Base-by-base conservation (phyloP, 2,113 vertebrate species). In the Saccopteryx bilineata region DNA sequence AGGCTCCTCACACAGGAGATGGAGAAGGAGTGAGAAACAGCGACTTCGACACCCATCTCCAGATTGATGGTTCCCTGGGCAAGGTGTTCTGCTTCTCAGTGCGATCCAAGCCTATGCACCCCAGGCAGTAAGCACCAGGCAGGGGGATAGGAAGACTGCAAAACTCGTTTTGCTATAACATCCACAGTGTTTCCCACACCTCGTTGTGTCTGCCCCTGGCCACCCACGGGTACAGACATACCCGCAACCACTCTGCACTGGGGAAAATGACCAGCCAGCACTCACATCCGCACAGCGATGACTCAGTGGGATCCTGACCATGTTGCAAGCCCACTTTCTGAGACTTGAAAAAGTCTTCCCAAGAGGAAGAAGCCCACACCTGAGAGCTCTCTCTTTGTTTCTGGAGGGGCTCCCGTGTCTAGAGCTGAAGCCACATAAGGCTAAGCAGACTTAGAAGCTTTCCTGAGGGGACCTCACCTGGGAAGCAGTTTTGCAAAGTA, bases 401-500 rank as follows among this genome's bases (percentile, higher is more conserved):
- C 94, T 69, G 15, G 56, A 3, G 12, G 63, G 52, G 31, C 31
- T 50, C 71, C 61, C 6, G 1, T 31, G 31, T 79, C 15, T 48
- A 66, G 14, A 60, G 54, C 68, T 33, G 14, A 2, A 13, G 46
- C 54, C 48, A 33, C 24, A 1, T 24, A 52, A 71, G 79, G 52
- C 61, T 24, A 15, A 71, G 82, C 8, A 66, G 28, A 71, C 15
- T 28, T 12, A 74, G 58, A 79, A 15, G 17, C 83, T 84, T 24
- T 76, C 23, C 19, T 12, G 7, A 46, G 28, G 50, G 63, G 39
- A 63, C 31, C n/a, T 46, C 24, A 63, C 52, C 69, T 31, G 33
- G 90, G 60, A 72, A 61, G 76, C n/a, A 31, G 65, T 63, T 63
- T 90, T 81, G 28, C n/a, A 28, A 82, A 93, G 61, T 56, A 60